Percentiles rank a stretch among this genome's conserved stretches.
phyloP scores from a whole-genome alignment of 1,140 invertebrate genomes.

The Pemphigus obesinymphae region DNA sequence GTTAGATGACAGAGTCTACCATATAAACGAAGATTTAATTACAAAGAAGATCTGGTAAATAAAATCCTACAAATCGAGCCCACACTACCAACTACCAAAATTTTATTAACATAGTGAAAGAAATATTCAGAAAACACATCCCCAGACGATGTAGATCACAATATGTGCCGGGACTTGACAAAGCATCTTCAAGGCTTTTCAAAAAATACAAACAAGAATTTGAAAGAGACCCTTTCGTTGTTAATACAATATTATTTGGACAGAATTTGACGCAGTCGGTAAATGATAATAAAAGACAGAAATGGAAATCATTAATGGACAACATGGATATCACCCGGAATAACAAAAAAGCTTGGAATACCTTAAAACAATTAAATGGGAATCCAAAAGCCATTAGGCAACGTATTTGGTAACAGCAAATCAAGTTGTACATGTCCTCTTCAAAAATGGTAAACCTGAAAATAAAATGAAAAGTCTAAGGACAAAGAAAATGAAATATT shows the following conservation, averaged over 20 bases:
- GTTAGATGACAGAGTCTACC: no score
- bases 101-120: not conserved
- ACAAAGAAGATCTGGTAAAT: not conserved
- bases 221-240: not conserved
- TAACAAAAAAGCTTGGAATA: not conserved
- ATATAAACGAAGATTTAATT: not conserved
- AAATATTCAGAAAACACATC: not conserved
- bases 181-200: not conserved
- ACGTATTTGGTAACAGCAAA: not conserved
- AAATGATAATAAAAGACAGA: not conserved
- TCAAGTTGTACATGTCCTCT: not conserved
- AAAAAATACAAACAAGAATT: not conserved
- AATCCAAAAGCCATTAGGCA: not conserved
- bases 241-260: not conserved
- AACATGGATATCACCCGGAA: not conserved
- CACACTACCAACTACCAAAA: not conserved
- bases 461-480: not conserved
- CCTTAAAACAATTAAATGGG: not conserved
- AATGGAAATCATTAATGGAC: not conserved
- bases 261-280: not conserved
- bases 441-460: not conserved
- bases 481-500: conserved; percentile 9
- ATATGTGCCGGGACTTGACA: not conserved
- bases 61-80: not conserved
- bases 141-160: not conserved